Percentiles rank a stretch among this genome's conserved stretches.
Conservation (phyloP, 2,888 invertebrate species). For the Sarcophaga variegata region DNA sequence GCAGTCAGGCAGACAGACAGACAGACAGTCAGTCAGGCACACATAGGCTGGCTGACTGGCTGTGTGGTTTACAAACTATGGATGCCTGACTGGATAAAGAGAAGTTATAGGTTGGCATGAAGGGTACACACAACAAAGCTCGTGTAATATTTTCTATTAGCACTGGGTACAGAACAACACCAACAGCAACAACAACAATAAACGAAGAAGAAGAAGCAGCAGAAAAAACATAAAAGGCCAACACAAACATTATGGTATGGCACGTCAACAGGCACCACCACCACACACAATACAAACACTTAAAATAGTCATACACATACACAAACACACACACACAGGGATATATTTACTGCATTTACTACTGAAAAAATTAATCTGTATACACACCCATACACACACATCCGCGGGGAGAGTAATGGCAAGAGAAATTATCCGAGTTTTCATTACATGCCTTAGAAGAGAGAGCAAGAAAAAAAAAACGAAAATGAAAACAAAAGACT, state of each 20-base stretch:
- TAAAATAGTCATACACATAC: too few species aligned
- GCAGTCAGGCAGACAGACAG: neutral
- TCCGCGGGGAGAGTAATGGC: neutral
- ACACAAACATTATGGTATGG: constrained; percentile 61
- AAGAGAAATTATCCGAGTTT: constrained; percentile 47
- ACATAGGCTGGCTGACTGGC: neutral
- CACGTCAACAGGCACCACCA: constrained; percentile 45
- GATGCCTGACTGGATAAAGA: constrained; percentile 36
- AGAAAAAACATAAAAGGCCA: constrained; percentile 31
- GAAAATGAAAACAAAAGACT: constrained; percentile 28
- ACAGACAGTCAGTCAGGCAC: neutral
- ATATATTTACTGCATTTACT: neutral
- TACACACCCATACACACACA: neutral
- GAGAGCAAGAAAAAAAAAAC: too few species aligned
- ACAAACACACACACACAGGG: neutral
- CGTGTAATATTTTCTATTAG: constrained; percentile 40
- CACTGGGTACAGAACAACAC: neutral
- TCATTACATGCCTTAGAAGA: constrained; percentile 36
- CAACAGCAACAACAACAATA: neutral
- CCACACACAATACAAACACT: neutral
- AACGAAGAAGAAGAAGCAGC: neutral
- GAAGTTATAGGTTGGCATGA: neutral
- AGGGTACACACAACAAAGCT: constrained; percentile 15
- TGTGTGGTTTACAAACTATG: constrained; percentile 1
- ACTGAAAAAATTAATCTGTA: too few species aligned